These are phyloP conservation scores for Pantala flavescens DNA, from an alignment of 1,140 invertebrate genomes.

Conservation along the genomic window DNA sequence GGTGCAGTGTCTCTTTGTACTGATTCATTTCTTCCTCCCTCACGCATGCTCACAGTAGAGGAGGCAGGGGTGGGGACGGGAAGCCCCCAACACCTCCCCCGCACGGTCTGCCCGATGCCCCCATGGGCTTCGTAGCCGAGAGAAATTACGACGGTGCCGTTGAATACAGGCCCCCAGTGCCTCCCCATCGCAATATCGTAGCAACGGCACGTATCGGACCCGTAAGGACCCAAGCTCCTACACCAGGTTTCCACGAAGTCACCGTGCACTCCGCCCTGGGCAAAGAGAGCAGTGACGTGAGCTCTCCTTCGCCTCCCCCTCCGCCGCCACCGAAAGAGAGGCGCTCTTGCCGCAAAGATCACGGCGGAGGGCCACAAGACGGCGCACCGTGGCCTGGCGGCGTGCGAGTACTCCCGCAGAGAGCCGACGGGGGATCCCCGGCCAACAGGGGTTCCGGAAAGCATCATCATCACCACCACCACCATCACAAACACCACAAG, in stretches of 20 bases:
- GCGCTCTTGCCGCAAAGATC: slow-evolving; percentile 35
- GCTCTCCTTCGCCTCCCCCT: neutral
- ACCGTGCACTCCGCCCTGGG: neutral
- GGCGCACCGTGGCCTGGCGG: neutral
- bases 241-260: slow-evolving; percentile 17
- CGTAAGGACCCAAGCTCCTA: slow-evolving; percentile 1
- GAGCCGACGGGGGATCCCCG: slow-evolving; percentile 19
- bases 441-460: slow-evolving; percentile 21
- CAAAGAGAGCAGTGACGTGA: neutral
- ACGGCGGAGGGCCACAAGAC: slow-evolving; percentile 30
- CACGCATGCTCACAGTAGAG: slow-evolving; percentile 38
- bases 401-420: slow-evolving; percentile 14
- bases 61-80: slow-evolving; percentile 17
- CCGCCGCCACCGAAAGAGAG: slow-evolving; percentile 24
- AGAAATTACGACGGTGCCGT: slow-evolving; percentile 26
- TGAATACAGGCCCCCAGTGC: slow-evolving; percentile 73
- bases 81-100: slow-evolving; percentile 26
- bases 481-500: slow-evolving; percentile 15
- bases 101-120: slow-evolving; percentile 21
- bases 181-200: slow-evolving; percentile 66
- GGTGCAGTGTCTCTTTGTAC: neutral
- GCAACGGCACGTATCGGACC: slow-evolving; percentile 30
- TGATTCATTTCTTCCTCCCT: slow-evolving; percentile 36
- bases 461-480: slow-evolving; percentile 20
- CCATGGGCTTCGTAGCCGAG: neutral